Evolutionary conservation across 2,113 vertebrate species (phyloP).

Genomic region (Dunckerocampus dactyliophorus): DNA sequence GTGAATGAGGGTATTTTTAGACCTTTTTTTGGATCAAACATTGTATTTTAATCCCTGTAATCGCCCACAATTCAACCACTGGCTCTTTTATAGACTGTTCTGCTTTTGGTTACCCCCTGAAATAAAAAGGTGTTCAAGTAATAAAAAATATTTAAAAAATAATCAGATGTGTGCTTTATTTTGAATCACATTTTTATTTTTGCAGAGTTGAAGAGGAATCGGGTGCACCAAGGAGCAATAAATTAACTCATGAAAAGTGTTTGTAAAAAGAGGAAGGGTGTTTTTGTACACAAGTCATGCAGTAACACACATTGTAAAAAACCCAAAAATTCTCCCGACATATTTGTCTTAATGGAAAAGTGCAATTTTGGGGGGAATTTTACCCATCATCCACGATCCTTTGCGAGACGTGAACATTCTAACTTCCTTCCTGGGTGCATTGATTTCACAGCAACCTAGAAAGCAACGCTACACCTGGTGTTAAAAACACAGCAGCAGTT

Average conservation of each 20-base stretch:
- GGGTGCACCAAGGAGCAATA: slow-evolving; percentile 71
- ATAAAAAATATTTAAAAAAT: slow-evolving; percentile 17
- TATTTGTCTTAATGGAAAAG: too few species aligned
- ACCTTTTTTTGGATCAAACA: slow-evolving; percentile 29
- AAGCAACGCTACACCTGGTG: too few species aligned
- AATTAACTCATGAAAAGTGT: slow-evolving; percentile 46
- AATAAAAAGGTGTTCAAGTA: slow-evolving; percentile 57
- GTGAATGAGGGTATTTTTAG: slow-evolving; percentile 37
- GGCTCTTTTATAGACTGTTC: slow-evolving; percentile 1
- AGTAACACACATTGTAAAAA: slow-evolving; percentile 20
- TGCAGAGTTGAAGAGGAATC: slow-evolving; percentile 55
- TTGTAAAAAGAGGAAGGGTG: not conserved
- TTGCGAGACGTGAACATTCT: too few species aligned
- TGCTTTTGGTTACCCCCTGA: slow-evolving; percentile 27
- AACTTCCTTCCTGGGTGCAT: too few species aligned
- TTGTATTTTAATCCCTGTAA: slow-evolving; percentile 35
- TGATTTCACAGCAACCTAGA: too few species aligned
- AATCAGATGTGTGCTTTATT: slow-evolving; percentile 14
- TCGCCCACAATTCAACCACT: slow-evolving; percentile 16
- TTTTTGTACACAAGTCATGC: slow-evolving; percentile 41
- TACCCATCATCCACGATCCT: too few species aligned
- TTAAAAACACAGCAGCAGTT: too few species aligned
- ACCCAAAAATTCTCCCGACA: not conserved
- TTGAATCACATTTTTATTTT: slow-evolving; percentile 44
- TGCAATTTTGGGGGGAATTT: too few species aligned